A percentile compares a stretch with the other conserved stretches of the same genome.
phyloP scores from a whole-genome alignment of 2,888 invertebrate genomes.

The Nomada ruficornis region DNA sequence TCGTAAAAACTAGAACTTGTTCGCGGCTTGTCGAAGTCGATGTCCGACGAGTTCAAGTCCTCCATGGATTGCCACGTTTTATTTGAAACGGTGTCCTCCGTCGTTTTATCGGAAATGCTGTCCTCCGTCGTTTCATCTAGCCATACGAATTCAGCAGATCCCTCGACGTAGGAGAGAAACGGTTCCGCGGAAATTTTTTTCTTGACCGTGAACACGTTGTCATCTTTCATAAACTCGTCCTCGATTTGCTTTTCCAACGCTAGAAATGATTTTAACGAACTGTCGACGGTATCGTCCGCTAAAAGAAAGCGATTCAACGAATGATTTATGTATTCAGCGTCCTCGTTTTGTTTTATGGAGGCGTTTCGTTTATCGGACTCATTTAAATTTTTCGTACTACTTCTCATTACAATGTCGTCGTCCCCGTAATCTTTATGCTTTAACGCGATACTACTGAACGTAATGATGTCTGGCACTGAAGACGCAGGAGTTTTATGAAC shows the following conservation, averaged over 20 bases:
- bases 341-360: too few species aligned
- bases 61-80: neutral
- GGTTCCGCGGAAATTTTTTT: slow-evolving; percentile 52
- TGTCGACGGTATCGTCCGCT: neutral
- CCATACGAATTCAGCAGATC: slow-evolving; percentile 28
- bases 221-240: slow-evolving; percentile 8
- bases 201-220: neutral
- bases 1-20: slow-evolving; percentile 37
- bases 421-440: slow-evolving; percentile 2
- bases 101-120: neutral
- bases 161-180: slow-evolving; percentile 30
- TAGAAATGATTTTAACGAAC: slow-evolving; percentile 31
- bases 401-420: neutral
- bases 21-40: slow-evolving; percentile 3
- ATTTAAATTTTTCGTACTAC: neutral
- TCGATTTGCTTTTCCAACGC: slow-evolving; percentile 10
- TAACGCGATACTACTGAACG: slow-evolving; percentile 3
- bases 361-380: neutral
- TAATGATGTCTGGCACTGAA: slow-evolving; percentile 29
- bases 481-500: neutral
- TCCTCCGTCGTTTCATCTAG: slow-evolving; percentile 25
- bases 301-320: neutral
- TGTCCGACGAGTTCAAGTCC: neutral
- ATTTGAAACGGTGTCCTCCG: slow-evolving; percentile 3
- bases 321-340: neutral